Evolutionary conservation across 2,888 invertebrate species (phyloP).

Genomic region (Stenolophus ochropezus): DNA sequence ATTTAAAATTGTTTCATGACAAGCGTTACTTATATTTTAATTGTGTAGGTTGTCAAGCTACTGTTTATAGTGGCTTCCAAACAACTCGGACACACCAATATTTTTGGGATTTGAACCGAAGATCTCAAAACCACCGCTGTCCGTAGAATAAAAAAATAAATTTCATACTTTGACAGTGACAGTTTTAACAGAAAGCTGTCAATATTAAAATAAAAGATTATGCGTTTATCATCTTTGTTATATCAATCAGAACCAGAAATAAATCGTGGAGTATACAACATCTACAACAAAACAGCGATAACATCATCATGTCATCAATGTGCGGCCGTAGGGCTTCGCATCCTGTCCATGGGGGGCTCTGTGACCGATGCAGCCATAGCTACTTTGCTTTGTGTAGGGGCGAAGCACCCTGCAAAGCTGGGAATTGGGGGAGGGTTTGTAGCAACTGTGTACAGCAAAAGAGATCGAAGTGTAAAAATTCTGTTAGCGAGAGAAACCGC

Average conservation of each 20-base stretch:
- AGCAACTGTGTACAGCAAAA: slow-evolving; percentile 84
- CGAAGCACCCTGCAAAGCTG: slow-evolving; percentile 87
- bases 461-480: slow-evolving; percentile 75
- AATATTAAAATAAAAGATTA: no score
- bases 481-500: slow-evolving; percentile 86
- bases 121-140: no score
- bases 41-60: no score
- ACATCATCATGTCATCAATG: slow-evolving; percentile 14
- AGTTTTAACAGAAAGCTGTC: no score
- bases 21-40: no score
- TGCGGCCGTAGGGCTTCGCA: slow-evolving; percentile 68
- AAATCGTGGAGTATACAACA: neutral
- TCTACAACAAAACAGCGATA: slow-evolving; percentile 3
- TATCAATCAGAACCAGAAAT: neutral
- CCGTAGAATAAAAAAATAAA: no score
- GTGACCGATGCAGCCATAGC: slow-evolving; percentile 91
- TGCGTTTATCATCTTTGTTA: neutral
- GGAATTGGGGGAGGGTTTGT: slow-evolving; percentile 92
- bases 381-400: slow-evolving; percentile 86
- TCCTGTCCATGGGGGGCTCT: slow-evolving; percentile 81
- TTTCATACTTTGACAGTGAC: no score
- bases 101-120: no score
- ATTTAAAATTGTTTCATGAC: no score
- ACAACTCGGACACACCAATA: no score
- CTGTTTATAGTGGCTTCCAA: no score